phyloP scores from a whole-genome alignment of 2,797 vertebrate genomes.

The Sorex maritimensis region DNA sequence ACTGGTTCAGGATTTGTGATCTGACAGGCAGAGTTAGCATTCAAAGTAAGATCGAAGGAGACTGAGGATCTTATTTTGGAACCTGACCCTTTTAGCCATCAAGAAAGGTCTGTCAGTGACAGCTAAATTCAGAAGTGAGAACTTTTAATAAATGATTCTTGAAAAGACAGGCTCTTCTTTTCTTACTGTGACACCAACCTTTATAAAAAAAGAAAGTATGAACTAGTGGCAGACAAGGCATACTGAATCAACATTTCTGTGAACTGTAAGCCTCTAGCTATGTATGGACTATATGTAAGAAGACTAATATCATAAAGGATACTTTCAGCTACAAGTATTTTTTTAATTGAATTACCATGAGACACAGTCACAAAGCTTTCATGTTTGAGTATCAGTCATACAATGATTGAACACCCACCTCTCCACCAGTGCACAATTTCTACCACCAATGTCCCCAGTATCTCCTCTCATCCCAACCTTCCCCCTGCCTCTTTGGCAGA shows the following conservation, averaged over 20 bases:
- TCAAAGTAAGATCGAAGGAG: not conserved
- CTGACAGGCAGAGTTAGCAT: not conserved
- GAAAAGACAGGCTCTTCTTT: constrained; percentile 12
- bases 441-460: no score
- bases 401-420: no score
- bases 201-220: not conserved
- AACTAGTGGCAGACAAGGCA: not conserved
- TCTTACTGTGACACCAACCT: not conserved
- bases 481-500: not conserved
- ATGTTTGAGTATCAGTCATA: no score
- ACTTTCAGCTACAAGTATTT: not conserved
- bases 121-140: constrained; percentile 20
- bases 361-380: no score
- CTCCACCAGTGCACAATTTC: no score
- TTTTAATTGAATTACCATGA: not conserved
- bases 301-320: not conserved
- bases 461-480: no score
- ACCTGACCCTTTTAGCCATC: not conserved
- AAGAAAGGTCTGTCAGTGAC: constrained; percentile 1
- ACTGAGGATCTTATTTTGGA: constrained; percentile 31
- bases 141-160: constrained; percentile 21
- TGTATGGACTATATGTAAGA: not conserved
- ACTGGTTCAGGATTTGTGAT: not conserved
- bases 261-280: not conserved
- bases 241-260: not conserved